A percentile compares a stretch with the other conserved stretches of the same genome.
phyloP scores from a whole-genome alignment of 2,797 vertebrate genomes.

The Sternarchorhynchus goeldii region DNA sequence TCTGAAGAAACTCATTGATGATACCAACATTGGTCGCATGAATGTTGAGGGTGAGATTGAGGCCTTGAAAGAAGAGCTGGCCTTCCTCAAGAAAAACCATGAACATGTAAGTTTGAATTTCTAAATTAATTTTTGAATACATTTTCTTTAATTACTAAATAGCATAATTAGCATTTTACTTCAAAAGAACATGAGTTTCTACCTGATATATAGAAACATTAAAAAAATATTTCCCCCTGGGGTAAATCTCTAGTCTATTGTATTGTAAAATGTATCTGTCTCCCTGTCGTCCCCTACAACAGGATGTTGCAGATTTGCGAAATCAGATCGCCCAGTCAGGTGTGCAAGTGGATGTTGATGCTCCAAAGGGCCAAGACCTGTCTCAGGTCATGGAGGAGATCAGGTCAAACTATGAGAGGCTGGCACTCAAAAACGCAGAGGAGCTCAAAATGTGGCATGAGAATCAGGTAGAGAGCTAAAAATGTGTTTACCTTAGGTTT shows the following conservation, averaged over 20 bases:
- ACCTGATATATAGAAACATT: not conserved
- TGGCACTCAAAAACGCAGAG: constrained; percentile 84
- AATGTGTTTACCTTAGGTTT: not conserved
- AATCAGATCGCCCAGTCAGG: constrained; percentile 82
- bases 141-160: not conserved
- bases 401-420: constrained; percentile 83
- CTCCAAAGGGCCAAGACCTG: constrained; percentile 88
- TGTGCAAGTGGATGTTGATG: constrained; percentile 89
- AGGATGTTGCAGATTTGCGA: constrained; percentile 86
- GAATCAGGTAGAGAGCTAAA: constrained; percentile 73
- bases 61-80: constrained; percentile 85
- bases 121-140: not conserved
- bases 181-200: not conserved
- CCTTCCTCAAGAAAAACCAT: constrained; percentile 88
- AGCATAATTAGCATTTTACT: not conserved
- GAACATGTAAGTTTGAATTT: constrained; percentile 70
- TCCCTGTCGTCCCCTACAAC: not conserved
- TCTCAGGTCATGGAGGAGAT: constrained; percentile 85
- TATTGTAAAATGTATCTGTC: constrained; percentile 1
- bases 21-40: constrained; percentile 86
- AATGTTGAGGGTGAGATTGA: constrained; percentile 90
- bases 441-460: constrained; percentile 85
- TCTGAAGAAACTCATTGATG: constrained; percentile 87
- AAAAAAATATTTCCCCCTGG: not conserved
- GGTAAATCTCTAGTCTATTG: not conserved